Base-by-base conservation (phyloP, 2,797 vertebrate species). In the Toxotes lorentzi region DNA sequence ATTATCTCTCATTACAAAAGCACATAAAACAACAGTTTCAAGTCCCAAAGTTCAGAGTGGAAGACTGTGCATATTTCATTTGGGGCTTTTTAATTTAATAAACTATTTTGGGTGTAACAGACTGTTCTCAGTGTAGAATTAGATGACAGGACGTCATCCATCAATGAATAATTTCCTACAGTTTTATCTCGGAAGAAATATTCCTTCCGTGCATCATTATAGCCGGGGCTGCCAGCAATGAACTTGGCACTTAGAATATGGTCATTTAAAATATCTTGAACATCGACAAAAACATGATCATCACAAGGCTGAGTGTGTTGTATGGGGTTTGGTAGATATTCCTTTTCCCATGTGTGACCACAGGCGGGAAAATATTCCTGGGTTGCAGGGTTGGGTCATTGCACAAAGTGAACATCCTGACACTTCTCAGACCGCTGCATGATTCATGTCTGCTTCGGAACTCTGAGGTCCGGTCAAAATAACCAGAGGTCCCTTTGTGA, bases 391-490 rank as follows among this genome's bases (percentile, higher is more conserved):
- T 21, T 88, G 79, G 86, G 87, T 85, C 86, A 70, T 43, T 60
- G 70, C 75, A 81, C 72, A 80, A 86, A 82, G 80, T 59, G 86
- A 88, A 89, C 86, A 89, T 92, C 88, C 65, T 91, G 92, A 93
- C 92, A 91, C 92, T 86, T 89, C 81, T 80, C 70, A 2, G 57
- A 90, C 89, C 85, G 34, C 87, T 2, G 17, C 57, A 82, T 94
- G 93, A 94, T 91, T 94, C 92, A 93, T 64, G 88, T 85, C 86
- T 81, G 73, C 90, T 71, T 82, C 3, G 64, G 73, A 89, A 85
- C 79, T 81, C 83, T 70, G 86, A 73, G 91, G 71, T 66, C 85
- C 24, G 14, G 79, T 79, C 76, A 73, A 64, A 53, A 84, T 47
- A 82, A 78, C 78, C 85, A 65, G 62, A 86, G 76, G 82, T 83